Conservation (phyloP, 2,888 invertebrate species). For the Rutpela maculata region DNA sequence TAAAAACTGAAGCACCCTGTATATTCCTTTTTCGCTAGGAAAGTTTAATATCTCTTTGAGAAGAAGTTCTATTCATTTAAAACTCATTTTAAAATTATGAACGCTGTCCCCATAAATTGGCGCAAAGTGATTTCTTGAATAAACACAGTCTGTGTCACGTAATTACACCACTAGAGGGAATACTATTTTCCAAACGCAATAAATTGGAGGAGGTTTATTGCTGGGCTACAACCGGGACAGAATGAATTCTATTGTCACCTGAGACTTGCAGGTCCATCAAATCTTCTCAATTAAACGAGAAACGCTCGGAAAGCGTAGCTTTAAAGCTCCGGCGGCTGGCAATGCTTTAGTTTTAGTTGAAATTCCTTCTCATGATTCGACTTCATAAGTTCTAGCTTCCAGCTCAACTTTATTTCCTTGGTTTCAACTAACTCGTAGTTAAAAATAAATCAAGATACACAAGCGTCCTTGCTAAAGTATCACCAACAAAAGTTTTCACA, state of each 20-base stretch:
- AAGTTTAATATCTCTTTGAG: neutral
- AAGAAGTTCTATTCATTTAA: neutral
- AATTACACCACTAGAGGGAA: constrained; percentile 10
- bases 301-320: constrained; percentile 44
- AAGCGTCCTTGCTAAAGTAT: constrained; percentile 43
- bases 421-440: constrained; percentile 53
- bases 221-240: constrained; percentile 34
- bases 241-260: constrained; percentile 54
- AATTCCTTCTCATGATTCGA: constrained; percentile 44
- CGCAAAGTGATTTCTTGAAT: constrained; percentile 11
- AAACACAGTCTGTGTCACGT: constrained; percentile 4
- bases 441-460: constrained; percentile 56
- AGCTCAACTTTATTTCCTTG: constrained; percentile 48
- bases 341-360: constrained; percentile 38
- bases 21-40: neutral
- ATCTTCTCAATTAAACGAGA: constrained; percentile 54
- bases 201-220: constrained; percentile 43
- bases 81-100: neutral
- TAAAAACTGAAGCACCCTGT: too few relatives aligned
- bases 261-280: constrained; percentile 49
- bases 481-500: constrained; percentile 52
- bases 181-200: constrained; percentile 30
- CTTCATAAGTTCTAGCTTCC: constrained; percentile 50
- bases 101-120: neutral
- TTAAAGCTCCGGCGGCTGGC: constrained; percentile 35